Conservation (phyloP, 2,113 vertebrate species). For the Donacobius atricapilla region DNA sequence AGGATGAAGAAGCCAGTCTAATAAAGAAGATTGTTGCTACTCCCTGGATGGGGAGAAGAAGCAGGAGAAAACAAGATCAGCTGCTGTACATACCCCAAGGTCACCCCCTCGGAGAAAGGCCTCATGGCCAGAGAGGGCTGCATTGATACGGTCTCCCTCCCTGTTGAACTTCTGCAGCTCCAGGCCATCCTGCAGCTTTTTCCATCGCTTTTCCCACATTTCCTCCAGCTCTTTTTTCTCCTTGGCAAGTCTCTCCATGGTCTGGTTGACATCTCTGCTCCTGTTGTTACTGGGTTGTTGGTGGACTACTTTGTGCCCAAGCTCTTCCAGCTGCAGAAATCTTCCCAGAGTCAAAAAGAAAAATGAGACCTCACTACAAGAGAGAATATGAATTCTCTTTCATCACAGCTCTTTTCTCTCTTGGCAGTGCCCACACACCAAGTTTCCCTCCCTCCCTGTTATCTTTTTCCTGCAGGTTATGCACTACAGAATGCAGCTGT, state of each 20-base stretch:
- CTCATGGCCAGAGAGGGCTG: slow-evolving; percentile 79
- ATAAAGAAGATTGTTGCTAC: not conserved
- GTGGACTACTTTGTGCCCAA: slow-evolving; percentile 34
- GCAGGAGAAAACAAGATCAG: not conserved
- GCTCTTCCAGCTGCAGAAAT: slow-evolving; percentile 57
- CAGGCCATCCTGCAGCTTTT: slow-evolving; percentile 73
- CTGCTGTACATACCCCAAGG: slow-evolving; percentile 77
- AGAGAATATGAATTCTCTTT: not conserved
- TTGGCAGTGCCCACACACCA: not conserved
- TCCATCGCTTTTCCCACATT: slow-evolving; percentile 71
- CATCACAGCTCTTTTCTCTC: not conserved
- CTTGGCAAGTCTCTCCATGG: slow-evolving; percentile 62
- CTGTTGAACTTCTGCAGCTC: slow-evolving; percentile 79
- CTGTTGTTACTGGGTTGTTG: not conserved
- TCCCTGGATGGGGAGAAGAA: not conserved
- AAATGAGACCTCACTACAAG: not conserved
- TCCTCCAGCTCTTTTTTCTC: slow-evolving; percentile 69
- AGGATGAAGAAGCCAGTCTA: not conserved
- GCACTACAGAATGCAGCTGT: not conserved
- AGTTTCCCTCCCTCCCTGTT: not conserved
- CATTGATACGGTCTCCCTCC: slow-evolving; percentile 79
- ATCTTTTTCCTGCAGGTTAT: not conserved
- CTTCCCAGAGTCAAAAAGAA: slow-evolving; percentile 24
- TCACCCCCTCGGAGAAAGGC: slow-evolving; percentile 75
- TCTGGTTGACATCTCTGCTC: slow-evolving; percentile 54